Percentiles rank a stretch among this genome's conserved stretches.
These are phyloP conservation scores for Falco peregrinus DNA, from an alignment of 2,797 vertebrate species.

Conservation along the genomic window DNA sequence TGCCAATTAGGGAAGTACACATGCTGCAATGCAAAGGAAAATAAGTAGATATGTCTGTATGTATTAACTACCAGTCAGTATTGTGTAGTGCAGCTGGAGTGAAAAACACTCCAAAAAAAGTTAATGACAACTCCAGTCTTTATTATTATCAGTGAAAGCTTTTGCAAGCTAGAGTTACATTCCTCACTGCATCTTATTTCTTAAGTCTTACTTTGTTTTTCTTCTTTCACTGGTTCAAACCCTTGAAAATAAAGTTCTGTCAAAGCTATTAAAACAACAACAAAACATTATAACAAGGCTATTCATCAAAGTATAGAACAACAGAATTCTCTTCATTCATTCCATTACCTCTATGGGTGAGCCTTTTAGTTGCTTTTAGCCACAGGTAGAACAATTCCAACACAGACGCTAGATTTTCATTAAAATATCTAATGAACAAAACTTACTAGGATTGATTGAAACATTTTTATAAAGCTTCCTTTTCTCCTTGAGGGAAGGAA, in stretches of 20 bases:
- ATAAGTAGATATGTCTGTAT: constrained; percentile 45
- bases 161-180: constrained; percentile 2
- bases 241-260: neutral
- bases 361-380: neutral
- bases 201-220: neutral
- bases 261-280: neutral
- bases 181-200: neutral
- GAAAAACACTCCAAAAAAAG: constrained; percentile 44
- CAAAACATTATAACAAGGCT: neutral
- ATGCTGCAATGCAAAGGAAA: constrained; percentile 39
- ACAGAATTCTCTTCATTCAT: neutral
- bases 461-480: neutral
- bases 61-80: constrained; percentile 24
- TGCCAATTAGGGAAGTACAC: constrained; percentile 31
- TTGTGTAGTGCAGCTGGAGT: constrained; percentile 59
- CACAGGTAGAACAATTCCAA: neutral
- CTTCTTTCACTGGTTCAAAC: neutral
- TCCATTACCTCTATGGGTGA: neutral
- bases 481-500: neutral
- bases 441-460: neutral
- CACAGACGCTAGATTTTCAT: neutral
- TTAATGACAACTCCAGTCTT: constrained; percentile 35
- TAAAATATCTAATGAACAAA: neutral
- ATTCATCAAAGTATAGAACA: neutral
- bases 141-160: constrained; percentile 13